These are phyloP conservation scores for Nesometra sesokonis DNA, from an alignment of 35 echinoderm and acorn worm species.

Conservation along the genomic window DNA sequence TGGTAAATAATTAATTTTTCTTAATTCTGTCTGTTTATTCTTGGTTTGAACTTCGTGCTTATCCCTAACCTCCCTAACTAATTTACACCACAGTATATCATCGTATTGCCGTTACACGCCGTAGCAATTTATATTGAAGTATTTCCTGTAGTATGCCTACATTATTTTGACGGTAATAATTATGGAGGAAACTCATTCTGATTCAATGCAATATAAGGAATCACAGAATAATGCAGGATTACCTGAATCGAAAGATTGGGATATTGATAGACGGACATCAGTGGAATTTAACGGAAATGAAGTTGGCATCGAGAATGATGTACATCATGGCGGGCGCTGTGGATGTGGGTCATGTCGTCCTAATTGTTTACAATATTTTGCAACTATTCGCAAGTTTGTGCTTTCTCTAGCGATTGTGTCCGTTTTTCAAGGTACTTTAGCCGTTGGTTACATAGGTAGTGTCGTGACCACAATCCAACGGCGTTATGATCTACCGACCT, in stretches of 20 bases:
- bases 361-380: background rate
- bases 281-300: background rate
- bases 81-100: too few relatives aligned
- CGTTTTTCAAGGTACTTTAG: conserved; percentile 7
- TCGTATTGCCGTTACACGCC: too few relatives aligned
- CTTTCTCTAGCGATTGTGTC: conserved; percentile 12
- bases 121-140: too few relatives aligned
- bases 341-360: conserved; percentile 19
- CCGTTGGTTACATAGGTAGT: conserved; percentile 32
- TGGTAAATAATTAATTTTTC: background rate
- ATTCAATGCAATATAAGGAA: too few relatives aligned
- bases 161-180: too few relatives aligned
- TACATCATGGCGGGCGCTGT: background rate
- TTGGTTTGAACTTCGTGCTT: background rate
- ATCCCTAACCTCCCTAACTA: background rate
- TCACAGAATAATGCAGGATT: too few relatives aligned
- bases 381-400: conserved; percentile 18
- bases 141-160: too few relatives aligned
- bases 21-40: background rate
- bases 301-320: background rate
- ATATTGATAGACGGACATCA: background rate
- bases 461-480: conserved; percentile 31
- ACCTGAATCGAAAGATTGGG: background rate
- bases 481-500: conserved; percentile 21
- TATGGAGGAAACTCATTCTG: too few relatives aligned